Conservation (phyloP, 2,113 vertebrate species). For the Baryphthengus martii region DNA sequence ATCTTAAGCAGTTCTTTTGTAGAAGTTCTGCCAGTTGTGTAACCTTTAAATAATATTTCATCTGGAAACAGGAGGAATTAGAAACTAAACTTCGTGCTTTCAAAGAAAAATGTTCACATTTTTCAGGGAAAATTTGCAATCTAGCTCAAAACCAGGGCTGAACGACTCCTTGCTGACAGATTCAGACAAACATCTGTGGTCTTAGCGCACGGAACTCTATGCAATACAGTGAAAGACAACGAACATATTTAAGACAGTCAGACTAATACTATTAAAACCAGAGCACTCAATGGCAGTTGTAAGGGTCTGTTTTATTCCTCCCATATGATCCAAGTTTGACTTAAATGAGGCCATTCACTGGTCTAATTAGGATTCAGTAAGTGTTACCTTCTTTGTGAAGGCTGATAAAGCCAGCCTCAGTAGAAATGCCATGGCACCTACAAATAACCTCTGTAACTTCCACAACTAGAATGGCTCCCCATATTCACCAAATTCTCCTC, state of each 20-base stretch:
- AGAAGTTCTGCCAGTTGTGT: background rate
- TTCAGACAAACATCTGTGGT: background rate
- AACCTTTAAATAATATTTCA: background rate
- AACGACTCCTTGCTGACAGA: background rate
- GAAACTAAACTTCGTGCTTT: background rate
- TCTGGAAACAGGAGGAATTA: background rate
- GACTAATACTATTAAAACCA: background rate
- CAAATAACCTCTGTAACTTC: background rate
- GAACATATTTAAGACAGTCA: background rate
- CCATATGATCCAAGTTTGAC: background rate
- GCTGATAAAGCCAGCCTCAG: background rate
- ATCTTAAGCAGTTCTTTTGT: background rate
- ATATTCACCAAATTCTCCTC: background rate
- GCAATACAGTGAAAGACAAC: background rate
- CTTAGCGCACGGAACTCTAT: background rate
- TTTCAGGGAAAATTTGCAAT: background rate
- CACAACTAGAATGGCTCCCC: background rate
- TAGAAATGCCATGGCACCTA: background rate
- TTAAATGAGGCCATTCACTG: conserved; percentile 5
- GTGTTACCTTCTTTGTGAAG: background rate
- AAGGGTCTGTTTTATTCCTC: conserved; percentile 18
- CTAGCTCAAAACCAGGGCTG: background rate
- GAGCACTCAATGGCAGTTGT: background rate
- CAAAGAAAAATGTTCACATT: background rate
- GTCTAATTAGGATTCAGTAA: conserved; percentile 32